Base-by-base conservation (phyloP, 2,113 vertebrate species). In the Peucedramus taeniatus region DNA sequence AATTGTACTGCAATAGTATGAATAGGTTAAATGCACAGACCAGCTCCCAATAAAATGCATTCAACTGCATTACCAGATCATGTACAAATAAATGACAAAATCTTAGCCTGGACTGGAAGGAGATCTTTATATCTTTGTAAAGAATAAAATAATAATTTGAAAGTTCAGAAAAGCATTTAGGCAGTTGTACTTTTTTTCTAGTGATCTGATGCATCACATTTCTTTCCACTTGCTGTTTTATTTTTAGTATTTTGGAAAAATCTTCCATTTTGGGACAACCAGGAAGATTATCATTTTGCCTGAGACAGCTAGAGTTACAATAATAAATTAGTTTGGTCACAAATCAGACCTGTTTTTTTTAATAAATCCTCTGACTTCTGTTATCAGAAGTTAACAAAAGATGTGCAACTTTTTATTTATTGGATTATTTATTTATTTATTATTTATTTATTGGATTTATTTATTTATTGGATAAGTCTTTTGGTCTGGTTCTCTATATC, bases 11-110 rank as follows among this genome's bases (percentile, higher is more conserved):
- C 24, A 51, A 27, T 4, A 40, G 7, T 28, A 40, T 18, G 7
- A 70, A 10, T 19, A 28, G 47, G 28, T 33, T 42, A 66, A 19
- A 80, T 33, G 57, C 3, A 49, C 2, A 84, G 30, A 28, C 47
- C 1, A 2, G 16, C 11, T 71, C 30, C 37, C 35, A 53, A 27
- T 45, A 12, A 81, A 66, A 4, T 17, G 5, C 0, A 0, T 74
- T 74, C 47, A 70, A 45, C 17, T 37, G 39, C 33, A 54, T 12
- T 17, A n/a, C n/a, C n/a, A n/a, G 14, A 8, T 21, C 16, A 14
- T 13, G 9, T 12, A 45, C 5, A 68, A 79, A 59, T 30, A 30
- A 28, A 14, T 13, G 14, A 79, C 42, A 45, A 82, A 64, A 6
- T 30, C 14, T 76, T 85, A 30, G 4, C 35, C 15, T 49, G 23